A percentile compares a stretch with the other conserved stretches of the same genome.
phyloP scores from a whole-genome alignment of 2,888 invertebrate species.

The Mycalesis mineus region DNA sequence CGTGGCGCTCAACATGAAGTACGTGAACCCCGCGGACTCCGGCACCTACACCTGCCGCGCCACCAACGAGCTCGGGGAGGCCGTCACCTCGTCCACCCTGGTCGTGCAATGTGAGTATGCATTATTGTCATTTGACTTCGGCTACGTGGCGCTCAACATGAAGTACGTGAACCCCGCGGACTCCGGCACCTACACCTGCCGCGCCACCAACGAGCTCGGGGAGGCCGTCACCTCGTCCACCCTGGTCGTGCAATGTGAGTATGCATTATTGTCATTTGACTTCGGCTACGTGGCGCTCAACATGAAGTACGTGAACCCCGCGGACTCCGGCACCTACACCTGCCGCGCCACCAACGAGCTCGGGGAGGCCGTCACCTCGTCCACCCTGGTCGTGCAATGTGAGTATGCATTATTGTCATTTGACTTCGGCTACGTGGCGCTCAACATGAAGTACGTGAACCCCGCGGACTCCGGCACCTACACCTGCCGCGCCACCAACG shows the following conservation, averaged over 20 bases:
- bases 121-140: background rate
- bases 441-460: too few relatives aligned
- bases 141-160: conserved; percentile 93
- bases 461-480: too few relatives aligned
- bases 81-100: conserved; percentile 94
- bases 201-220: conserved; percentile 94
- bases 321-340: conserved; percentile 97
- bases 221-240: conserved; percentile 97
- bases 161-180: conserved; percentile 97
- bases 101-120: conserved; percentile 87
- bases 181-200: conserved; percentile 96
- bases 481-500: too few relatives aligned
- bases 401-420: conserved; percentile 49
- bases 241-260: conserved; percentile 90
- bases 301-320: conserved; percentile 95
- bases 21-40: conserved; percentile 96
- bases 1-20: conserved; percentile 96
- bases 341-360: conserved; percentile 94
- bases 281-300: conserved; percentile 88
- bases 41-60: conserved; percentile 98
- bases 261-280: background rate
- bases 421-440: too few relatives aligned
- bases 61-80: conserved; percentile 94
- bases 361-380: conserved; percentile 96
- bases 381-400: conserved; percentile 93